Conservation (phyloP, 2,113 vertebrate species). For the Hippocampus mohnikei region DNA sequence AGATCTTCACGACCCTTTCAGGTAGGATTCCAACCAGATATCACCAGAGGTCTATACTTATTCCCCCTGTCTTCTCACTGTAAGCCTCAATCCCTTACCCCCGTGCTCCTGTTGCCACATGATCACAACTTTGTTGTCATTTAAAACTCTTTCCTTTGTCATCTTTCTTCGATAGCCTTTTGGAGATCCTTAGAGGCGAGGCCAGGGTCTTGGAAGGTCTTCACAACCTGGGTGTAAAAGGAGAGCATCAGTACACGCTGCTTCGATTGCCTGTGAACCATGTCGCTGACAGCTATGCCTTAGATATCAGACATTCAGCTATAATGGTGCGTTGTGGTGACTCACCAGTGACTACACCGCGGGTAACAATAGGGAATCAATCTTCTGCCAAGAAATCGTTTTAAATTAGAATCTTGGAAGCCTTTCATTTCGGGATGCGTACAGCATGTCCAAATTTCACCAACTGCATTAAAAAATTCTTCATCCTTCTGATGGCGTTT, state of each 20-base stretch:
- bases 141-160: not conserved
- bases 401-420: slow-evolving; percentile 42
- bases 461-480: not conserved
- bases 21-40: slow-evolving; percentile 69
- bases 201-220: slow-evolving; percentile 86
- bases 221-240: slow-evolving; percentile 82
- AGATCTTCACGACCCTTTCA: slow-evolving; percentile 86
- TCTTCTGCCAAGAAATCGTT: slow-evolving; percentile 38
- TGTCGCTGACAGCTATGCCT: slow-evolving; percentile 74
- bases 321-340: slow-evolving; percentile 77
- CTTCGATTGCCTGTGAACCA: slow-evolving; percentile 76
- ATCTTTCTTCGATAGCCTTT: slow-evolving; percentile 58
- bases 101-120: slow-evolving; percentile 14
- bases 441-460: not conserved
- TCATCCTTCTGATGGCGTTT: not conserved
- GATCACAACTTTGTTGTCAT: slow-evolving; percentile 10
- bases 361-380: not conserved
- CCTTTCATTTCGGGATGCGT: slow-evolving; percentile 18
- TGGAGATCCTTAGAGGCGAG: slow-evolving; percentile 83
- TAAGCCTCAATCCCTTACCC: slow-evolving; percentile 4
- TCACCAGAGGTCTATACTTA: not conserved
- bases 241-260: slow-evolving; percentile 75
- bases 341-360: not conserved
- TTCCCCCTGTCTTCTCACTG: not conserved
- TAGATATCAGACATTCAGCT: slow-evolving; percentile 88